A percentile compares a stretch with the other conserved stretches of the same genome.
Evolutionary conservation across 2,797 vertebrate species (phyloP).

Genomic region (Falco rusticolus): DNA sequence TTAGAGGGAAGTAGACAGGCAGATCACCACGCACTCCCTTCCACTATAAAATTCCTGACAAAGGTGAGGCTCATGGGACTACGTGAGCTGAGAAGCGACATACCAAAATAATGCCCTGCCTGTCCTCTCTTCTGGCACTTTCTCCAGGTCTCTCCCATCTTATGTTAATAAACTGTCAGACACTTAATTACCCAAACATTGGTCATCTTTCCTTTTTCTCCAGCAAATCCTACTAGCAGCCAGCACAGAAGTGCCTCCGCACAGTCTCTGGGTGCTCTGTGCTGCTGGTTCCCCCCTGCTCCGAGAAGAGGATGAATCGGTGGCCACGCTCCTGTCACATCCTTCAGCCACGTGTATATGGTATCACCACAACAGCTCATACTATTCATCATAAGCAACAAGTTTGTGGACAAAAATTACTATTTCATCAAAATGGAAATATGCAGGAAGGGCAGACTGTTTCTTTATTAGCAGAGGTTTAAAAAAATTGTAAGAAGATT

Average conservation of each 20-base stretch:
- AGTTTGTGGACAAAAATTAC: background rate
- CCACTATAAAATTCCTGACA: slow-evolving; percentile 20
- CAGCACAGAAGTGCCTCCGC: background rate
- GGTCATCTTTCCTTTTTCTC: slow-evolving; percentile 39
- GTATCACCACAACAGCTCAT: background rate
- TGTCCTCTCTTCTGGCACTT: slow-evolving; percentile 48
- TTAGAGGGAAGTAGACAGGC: background rate
- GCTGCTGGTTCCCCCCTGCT: background rate
- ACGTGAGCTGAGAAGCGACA: slow-evolving; percentile 5
- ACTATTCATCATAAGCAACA: background rate
- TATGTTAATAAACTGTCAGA: slow-evolving; percentile 20
- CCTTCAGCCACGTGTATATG: background rate
- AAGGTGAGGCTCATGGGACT: slow-evolving; percentile 31
- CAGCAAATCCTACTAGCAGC: background rate
- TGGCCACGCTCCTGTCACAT: background rate
- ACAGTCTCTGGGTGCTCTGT: background rate
- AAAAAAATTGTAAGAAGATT: background rate
- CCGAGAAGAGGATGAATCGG: background rate
- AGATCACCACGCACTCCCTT: background rate
- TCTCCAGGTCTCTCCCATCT: slow-evolving; percentile 48
- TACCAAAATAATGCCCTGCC: slow-evolving; percentile 3
- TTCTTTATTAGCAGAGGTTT: background rate
- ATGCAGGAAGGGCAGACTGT: background rate
- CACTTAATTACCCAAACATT: slow-evolving; percentile 2
- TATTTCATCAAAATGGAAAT: background rate